Evolutionary conservation across 2,888 invertebrate genomes (phyloP).

Genomic region (Hyalella azteca): DNA sequence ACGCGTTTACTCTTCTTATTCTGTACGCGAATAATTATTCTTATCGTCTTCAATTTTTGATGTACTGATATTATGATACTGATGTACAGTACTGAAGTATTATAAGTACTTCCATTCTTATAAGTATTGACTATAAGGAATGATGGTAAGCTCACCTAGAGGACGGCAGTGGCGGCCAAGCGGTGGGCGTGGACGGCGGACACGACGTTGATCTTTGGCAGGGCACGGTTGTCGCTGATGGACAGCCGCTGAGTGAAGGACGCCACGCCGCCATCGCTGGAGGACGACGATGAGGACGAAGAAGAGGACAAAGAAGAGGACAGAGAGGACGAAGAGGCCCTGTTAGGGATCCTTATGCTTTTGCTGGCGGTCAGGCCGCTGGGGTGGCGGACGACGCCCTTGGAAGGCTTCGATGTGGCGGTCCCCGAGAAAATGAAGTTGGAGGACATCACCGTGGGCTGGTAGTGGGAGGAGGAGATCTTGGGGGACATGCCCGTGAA

Average conservation of each 20-base stretch:
- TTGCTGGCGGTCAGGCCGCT: background rate
- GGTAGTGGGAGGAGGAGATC: no score
- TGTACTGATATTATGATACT: no score
- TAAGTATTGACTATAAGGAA: no score
- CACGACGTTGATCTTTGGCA: constrained; percentile 32
- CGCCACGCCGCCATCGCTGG: constrained; percentile 26
- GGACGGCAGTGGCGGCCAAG: background rate
- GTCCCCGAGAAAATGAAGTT: no score
- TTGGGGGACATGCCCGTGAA: no score
- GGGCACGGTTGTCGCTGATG: background rate
- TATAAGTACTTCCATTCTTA: no score
- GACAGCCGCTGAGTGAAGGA: constrained; percentile 17
- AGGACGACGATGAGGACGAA: background rate
- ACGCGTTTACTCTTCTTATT: no score
- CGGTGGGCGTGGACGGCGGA: constrained; percentile 1
- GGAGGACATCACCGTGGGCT: background rate
- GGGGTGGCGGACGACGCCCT: background rate
- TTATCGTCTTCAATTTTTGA: no score
- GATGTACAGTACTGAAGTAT: no score
- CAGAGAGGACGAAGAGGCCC: background rate
- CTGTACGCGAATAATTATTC: no score
- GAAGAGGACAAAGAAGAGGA: background rate
- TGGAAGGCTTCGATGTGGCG: background rate
- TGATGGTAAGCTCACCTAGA: constrained; percentile 7
- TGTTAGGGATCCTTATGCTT: constrained; percentile 23